phyloP scores from a whole-genome alignment of 1,140 invertebrate species.

The Drosophila lowei region DNA sequence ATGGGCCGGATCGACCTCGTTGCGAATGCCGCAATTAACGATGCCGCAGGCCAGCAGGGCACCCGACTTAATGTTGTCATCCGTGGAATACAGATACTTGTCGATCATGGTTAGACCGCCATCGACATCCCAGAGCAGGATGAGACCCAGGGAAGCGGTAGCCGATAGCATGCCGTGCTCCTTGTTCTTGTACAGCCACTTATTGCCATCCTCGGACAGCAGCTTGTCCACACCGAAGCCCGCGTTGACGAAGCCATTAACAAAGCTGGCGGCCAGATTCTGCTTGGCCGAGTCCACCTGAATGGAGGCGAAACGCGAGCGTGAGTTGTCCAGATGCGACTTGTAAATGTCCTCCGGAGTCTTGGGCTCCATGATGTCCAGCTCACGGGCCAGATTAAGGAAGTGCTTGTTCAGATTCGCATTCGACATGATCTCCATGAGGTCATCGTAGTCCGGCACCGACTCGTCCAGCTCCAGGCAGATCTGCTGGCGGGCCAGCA shows the following conservation, averaged over 20 bases:
- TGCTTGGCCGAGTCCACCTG: constrained; percentile 97
- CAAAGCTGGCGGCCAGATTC: constrained; percentile 98
- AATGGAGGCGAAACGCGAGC: constrained; percentile 92
- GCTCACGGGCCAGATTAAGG: constrained; percentile 96
- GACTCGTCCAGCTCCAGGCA: constrained; percentile 90
- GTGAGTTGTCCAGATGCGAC: constrained; percentile 96
- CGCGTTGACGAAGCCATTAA: constrained; percentile 99
- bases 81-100: constrained; percentile 98
- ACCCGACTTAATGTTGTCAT: constrained; percentile 98
- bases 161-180: constrained; percentile 99
- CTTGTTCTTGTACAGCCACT: constrained; percentile 99
- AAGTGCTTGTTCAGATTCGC: constrained; percentile 98
- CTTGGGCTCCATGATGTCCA: constrained; percentile 99
- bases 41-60: constrained; percentile 98
- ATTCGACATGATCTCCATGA: constrained; percentile 98
- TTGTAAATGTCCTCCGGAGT: constrained; percentile 99
- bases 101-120: constrained; percentile 99
- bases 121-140: constrained; percentile 99
- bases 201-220: constrained; percentile 97
- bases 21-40: constrained; percentile 98
- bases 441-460: constrained; percentile 91
- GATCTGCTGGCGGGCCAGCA: constrained; percentile 98
- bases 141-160: constrained; percentile 96
- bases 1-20: constrained; percentile 99
- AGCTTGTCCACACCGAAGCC: constrained; percentile 99